phyloP scores from a whole-genome alignment of 2,113 vertebrate species.

The Poeciliopsis retropinna region DNA sequence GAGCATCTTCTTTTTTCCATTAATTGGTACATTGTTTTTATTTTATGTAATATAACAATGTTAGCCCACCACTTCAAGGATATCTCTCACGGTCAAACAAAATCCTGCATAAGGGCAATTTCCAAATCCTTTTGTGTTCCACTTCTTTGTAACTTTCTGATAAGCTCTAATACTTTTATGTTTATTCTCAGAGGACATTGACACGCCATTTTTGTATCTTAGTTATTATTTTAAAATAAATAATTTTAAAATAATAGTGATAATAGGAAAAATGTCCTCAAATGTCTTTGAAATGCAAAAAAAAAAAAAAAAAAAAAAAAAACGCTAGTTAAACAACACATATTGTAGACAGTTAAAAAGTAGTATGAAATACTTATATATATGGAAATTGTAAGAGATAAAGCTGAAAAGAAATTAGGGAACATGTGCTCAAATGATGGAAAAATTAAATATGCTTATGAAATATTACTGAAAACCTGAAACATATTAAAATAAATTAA shows the following conservation, averaged over 20 bases:
- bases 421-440: no score
- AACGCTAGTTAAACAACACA: no score
- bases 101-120: conserved; percentile 42
- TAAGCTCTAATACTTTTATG: conserved; percentile 56
- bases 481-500: no score
- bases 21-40: background rate
- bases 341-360: no score
- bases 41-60: conserved; percentile 1
- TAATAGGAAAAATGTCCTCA: conserved; percentile 55
- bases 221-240: conserved; percentile 30
- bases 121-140: conserved; percentile 51
- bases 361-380: no score
- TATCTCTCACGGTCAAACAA: conserved; percentile 18
- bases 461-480: no score
- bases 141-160: conserved; percentile 48
- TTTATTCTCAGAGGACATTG: conserved; percentile 46
- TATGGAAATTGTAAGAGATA: no score
- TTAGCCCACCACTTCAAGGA: conserved; percentile 48
- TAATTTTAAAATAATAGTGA: no score
- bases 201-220: conserved; percentile 45
- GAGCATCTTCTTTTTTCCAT: background rate
- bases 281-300: conserved; percentile 4
- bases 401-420: no score
- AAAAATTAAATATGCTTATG: no score
- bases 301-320: no score